Base-by-base conservation (phyloP, 2,888 invertebrate species). In the Tenthredo mesomela region DNA sequence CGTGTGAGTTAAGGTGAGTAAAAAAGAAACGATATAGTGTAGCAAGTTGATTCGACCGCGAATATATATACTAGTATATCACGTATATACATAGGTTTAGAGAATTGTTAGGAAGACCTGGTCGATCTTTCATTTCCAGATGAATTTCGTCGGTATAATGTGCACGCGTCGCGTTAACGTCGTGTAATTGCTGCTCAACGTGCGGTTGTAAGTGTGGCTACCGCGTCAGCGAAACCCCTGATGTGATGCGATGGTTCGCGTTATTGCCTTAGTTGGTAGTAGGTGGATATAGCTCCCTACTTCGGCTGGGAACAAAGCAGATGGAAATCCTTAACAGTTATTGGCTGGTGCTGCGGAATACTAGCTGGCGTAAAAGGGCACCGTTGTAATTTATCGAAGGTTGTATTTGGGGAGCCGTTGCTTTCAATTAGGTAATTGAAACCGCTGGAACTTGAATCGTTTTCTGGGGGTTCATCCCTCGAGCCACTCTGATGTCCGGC, bases 361-460 rank as follows among this genome's bases (percentile, higher is more conserved):
- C 50, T 83, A 70, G 84, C 82, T 18, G 29, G 67, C 82, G 73
- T 84, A 84, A 84, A 83, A 84, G 84, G 84, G 73, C 84, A 67
- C 67, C 84, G 86, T 84, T 75, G 83, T 82, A 86, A 87, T 88
- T 88, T 87, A 88, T 88, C 82, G 86, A 65, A 84, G 86, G 85
- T 88, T 88, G 86, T 86, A 86, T 86, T 88, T 75, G 85, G 86
- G 84, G 82, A 61, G 70, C 84, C 89, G 88, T 89, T 89, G 87
- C 89, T 90, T 91, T 90, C 91, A 90, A 91, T 92, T 91, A 91
- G 89, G 88, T 91, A 91, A 91, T 92, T 92, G 91, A 90, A 91
- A 91, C 86, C 86, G 87, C 84, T 84, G 84, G 86, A 85, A 67
- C 82, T 67, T 50, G 65, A 82, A 82, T 82, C 61, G 67, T 82